Percentiles rank a stretch among this genome's conserved stretches.
Conservation (phyloP, 1,140 invertebrate species). For the Plectrocnemia conspersa region DNA sequence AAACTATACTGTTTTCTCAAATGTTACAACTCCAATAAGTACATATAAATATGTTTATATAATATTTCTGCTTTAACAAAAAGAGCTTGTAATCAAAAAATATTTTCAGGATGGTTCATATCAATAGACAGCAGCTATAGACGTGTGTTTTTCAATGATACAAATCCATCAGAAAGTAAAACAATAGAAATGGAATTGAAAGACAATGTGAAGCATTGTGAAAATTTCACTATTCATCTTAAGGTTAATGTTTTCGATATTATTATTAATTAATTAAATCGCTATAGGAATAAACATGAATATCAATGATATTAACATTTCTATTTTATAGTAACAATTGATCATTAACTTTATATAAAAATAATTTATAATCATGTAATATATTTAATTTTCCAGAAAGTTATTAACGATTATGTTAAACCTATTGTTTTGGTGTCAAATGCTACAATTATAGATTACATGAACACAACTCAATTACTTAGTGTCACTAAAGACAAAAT, state of each 20-base stretch:
- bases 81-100: conserved; percentile 31
- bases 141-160: too few species aligned
- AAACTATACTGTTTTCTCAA: background rate
- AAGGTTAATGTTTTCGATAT: too few species aligned
- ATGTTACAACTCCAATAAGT: background rate
- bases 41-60: background rate
- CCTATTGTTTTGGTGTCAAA: conserved; percentile 39
- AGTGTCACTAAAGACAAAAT: conserved; percentile 5
- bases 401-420: conserved; percentile 39
- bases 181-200: too few species aligned
- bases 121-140: too few species aligned
- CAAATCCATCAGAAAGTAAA: too few species aligned
- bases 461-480: background rate
- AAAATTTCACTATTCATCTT: too few species aligned
- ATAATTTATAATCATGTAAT: background rate
- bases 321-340: background rate
- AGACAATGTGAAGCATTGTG: too few species aligned
- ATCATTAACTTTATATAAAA: background rate
- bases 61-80: background rate
- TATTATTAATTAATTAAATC: background rate
- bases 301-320: background rate
- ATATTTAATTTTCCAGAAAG: conserved; percentile 32
- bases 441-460: conserved; percentile 8
- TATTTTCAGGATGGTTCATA: too few species aligned
- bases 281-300: background rate